Evolutionary conservation across 2,113 vertebrate genomes (phyloP), one percentile per base, ranked within the genome.

Genomic region (Arizona elegans): DNA sequence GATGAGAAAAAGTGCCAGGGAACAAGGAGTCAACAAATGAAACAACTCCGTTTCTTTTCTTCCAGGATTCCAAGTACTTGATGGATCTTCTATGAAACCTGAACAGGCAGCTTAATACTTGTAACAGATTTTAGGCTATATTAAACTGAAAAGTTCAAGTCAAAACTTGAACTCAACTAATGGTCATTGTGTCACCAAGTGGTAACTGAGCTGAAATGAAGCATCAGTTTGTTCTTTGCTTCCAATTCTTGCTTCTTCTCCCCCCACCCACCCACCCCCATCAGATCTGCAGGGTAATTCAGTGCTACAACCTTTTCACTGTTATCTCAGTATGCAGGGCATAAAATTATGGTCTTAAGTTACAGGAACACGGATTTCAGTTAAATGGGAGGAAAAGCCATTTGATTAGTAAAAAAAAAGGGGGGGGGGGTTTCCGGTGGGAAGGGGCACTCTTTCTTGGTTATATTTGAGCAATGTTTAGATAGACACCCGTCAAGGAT

Each of bases 61-160:
- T 90, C 29, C 70, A 53, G 29, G 54, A 59, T 56, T 75, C 85
- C 70, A 62, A 86, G 54, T 26, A 8, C 52, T 38, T 93, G 92
- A 93, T 93, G 88, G 92, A 92, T 92, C 88, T 59, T 13, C 54
- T 90, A 62, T 90, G 26, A 90, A 90, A 90, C 90, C 58, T 90
- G 70, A 93, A 29, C 55, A 93, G 92, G 70, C 88, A 86, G 70
- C 70, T 93, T 93, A 93, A 90, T 62, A 90, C 86, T 86, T 93
- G 92, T 86, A 86, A 90, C 88, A 93, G 87, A 85, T 92, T 89
- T 92, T 88, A 85, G 70, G 70, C 88, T 59, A 23, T 86, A 86
- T 90, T n/a, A 90, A 93, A 86, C 88, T 5, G 43, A 29, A 59
- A 93, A 70, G 92, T 90, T 93, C 92, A 90, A 86, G 70, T 86